Evolutionary conservation across 2,888 invertebrate genomes (phyloP), one percentile per base, ranked within the genome.

Genomic region (Osmoderma eremita): DNA sequence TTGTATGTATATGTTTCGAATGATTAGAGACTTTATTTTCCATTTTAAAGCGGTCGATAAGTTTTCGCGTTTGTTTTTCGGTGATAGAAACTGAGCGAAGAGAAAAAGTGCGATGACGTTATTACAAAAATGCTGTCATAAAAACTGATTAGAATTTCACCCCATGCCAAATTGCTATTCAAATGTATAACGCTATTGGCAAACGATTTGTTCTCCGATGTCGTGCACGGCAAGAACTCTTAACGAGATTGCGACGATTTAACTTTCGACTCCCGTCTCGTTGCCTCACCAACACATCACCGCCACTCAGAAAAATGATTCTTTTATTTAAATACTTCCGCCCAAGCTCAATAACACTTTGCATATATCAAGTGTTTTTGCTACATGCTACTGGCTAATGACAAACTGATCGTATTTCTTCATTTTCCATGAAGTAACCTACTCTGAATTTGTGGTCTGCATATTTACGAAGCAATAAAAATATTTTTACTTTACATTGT

Each of bases 131-230:
- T 78, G 79, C 78, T 75, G 77, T 79, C 80, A 77, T 81, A 81
- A 81, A 81, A 81, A 79, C 81, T 81, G 81, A 81, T 81, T 81
- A 81, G 81, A 81, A 80, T 81, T 81, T 80, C 78, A 78, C 79
- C 79, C 79, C 77, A 78, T 80, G 78, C 81, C 79, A 81, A 81
- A 81, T 81, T 81, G 81, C 80, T 81, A 81, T 81, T 81, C 81
- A 81, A 81, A 81, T 81, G 81, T 81, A 78, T 77, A 79, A 77
- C 78, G 80, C 79, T 81, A 81, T 81, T 81, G 81, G 81, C 81
- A 80, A 81, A 77, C 81, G 80, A 81, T 81, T 81, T 81, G 80
- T 81, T 80, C 80, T 75, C 80, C 74, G 78, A 77, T 80, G 79
- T 78, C 80, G 80, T 79, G 78, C 75, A 75, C 63, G 68, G 58